Evolutionary conservation across 1,140 invertebrate species (phyloP).

Genomic region (Ephestia elutella): DNA sequence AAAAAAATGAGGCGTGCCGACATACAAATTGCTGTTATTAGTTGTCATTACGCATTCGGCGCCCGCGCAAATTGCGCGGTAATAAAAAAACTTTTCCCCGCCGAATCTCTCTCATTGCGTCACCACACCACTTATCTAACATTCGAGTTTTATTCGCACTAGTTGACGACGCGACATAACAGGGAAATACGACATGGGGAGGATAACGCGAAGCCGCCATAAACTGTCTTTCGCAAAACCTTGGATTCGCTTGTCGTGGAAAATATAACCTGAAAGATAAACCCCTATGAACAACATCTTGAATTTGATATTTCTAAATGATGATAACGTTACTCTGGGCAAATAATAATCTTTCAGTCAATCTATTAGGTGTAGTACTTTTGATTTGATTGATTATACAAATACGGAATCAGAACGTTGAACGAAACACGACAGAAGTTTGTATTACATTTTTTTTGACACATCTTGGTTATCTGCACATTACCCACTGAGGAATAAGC

Average conservation of each 20-base stretch:
- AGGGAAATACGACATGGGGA: slow-evolving; percentile 54
- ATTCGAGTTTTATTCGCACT: slow-evolving; percentile 28
- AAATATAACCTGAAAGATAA: neutral
- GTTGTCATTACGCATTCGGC: slow-evolving; percentile 8
- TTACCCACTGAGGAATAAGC: too few species aligned
- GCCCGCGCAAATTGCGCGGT: slow-evolving; percentile 12
- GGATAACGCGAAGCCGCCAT: slow-evolving; percentile 33
- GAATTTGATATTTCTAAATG: too few species aligned
- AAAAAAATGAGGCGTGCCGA: neutral
- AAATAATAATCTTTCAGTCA: too few species aligned
- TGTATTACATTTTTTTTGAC: too few species aligned
- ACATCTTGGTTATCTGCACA: too few species aligned
- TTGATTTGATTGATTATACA: too few species aligned
- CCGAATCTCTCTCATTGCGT: slow-evolving; percentile 16
- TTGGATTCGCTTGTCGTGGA: neutral
- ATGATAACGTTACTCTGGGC: too few species aligned
- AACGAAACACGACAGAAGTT: too few species aligned
- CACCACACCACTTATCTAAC: slow-evolving; percentile 19
- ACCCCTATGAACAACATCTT: too few species aligned
- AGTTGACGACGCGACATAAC: slow-evolving; percentile 42
- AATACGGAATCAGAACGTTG: too few species aligned
- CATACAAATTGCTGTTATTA: slow-evolving; percentile 2
- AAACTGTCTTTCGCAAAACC: slow-evolving; percentile 30
- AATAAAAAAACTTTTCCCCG: slow-evolving; percentile 14
- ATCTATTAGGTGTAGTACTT: too few species aligned